Base-by-base conservation (phyloP, 2,888 invertebrate genomes). In the Trichopoda pennipes region DNA sequence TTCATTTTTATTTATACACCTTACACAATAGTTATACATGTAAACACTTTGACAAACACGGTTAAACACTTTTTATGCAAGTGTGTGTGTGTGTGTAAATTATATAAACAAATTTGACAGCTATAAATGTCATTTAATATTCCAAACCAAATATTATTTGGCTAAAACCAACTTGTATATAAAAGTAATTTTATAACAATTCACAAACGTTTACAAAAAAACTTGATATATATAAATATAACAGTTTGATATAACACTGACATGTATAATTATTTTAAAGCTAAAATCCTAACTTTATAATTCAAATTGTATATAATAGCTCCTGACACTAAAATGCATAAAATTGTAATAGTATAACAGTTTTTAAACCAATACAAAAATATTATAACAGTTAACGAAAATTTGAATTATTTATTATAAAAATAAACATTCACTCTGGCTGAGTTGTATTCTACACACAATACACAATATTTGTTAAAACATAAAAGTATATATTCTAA, bases 241-340 rank as follows among this genome's bases (percentile, higher is more conserved):
- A 74, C 55, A 74, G 73, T 64, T 74, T 64, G 63, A 44, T 16
- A 55, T 32, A 9, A 74, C 21, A 64, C 53, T 55, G 61, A 44
- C 21, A 56, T 23, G 35, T 17, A 1, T 47, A 56, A 58, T n/a
- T 3, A 28, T 44, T 14, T 6, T n/a, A n/a, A 6, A 4, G 16
- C 42, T 16, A 44, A 44, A 44, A 1, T 14, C 16, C 1, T 38
- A 38, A 38, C 38, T 6, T 12, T 21, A n/a, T 60, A 21, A 53
- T 47, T 23, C 14, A 12, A 12, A 38, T 8, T 74, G 55, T 74
- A 74, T 56, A 74, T 72, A 72, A 38, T 69, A 17, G 47, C 44
- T 28, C 1, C 16, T 10, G 35, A n/a, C 3, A 44, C 12, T 16
- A 16, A 44, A 38, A 38, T 12, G 3, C 7, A 38, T 12, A 38